A percentile compares a stretch with the other conserved stretches of the same genome.
These are phyloP conservation scores for Agrotis exclamationis DNA, from an alignment of 2,888 invertebrate genomes.

Conservation along the genomic window DNA sequence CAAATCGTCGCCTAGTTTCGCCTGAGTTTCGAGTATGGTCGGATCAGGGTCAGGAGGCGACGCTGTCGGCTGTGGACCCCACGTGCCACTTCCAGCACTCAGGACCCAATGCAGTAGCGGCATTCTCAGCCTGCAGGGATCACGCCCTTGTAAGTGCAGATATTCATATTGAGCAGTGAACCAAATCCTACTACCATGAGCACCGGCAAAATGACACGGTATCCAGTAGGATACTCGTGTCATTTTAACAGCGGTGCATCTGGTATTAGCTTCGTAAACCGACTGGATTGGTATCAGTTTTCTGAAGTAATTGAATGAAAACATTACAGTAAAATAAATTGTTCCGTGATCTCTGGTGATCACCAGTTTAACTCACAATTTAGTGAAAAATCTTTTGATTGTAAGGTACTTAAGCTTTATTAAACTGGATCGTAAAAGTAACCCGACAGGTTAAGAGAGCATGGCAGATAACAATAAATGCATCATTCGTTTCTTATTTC, in stretches of 20 bases:
- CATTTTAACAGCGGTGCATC: not conserved
- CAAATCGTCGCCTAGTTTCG: conserved; percentile 92
- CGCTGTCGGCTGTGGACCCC: conserved; percentile 79
- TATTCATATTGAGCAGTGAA: not conserved
- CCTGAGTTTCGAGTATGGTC: conserved; percentile 92
- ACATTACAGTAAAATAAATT: not conserved
- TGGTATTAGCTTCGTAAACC: not conserved
- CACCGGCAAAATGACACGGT: no score
- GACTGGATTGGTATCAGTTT: not conserved
- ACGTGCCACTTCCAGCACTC: conserved; percentile 93
- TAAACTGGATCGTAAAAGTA: not conserved
- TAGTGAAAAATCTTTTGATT: not conserved
- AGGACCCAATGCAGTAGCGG: conserved; percentile 91
- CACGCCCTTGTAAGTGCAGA: conserved; percentile 91
- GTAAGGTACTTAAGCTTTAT: not conserved
- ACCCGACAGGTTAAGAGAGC: no score
- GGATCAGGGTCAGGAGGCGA: conserved; percentile 81
- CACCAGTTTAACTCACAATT: not conserved
- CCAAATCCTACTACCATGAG: no score
- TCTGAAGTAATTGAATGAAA: not conserved
- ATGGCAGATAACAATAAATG: not conserved
- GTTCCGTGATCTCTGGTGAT: no score
- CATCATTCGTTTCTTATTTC: conserved; percentile 45
- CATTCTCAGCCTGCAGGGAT: conserved; percentile 93
- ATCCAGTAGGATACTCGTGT: not conserved